A percentile compares a stretch with the other conserved stretches of the same genome.
Conservation (phyloP, 2,113 vertebrate genomes). For the Trogon surrucura region DNA sequence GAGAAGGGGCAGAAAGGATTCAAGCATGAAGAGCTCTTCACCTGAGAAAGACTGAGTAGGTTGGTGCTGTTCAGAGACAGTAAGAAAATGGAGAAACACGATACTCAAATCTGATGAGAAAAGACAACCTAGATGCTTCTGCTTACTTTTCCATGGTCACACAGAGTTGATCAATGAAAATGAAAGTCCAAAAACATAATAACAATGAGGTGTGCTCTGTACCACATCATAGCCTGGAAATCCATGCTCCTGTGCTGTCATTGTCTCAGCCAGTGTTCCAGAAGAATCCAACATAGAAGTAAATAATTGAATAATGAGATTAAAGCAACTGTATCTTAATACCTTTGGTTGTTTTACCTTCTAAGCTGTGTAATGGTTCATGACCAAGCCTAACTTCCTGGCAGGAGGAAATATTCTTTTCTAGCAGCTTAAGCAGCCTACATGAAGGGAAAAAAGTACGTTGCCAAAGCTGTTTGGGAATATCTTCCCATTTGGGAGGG, state of each 20-base stretch:
- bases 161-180: not conserved
- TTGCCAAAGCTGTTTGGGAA: slow-evolving; percentile 1
- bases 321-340: not conserved
- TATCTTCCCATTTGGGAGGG: slow-evolving; percentile 9
- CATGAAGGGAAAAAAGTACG: not conserved
- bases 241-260: not conserved
- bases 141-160: not conserved
- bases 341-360: not conserved
- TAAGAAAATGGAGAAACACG: not conserved
- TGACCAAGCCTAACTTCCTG: slow-evolving; percentile 9
- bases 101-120: not conserved
- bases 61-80: not conserved
- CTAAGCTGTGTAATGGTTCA: slow-evolving; percentile 19
- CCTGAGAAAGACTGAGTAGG: not conserved
- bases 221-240: not conserved
- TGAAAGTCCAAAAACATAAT: not conserved
- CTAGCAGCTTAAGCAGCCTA: not conserved
- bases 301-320: slow-evolving; percentile 9
- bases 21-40: not conserved
- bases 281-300: not conserved
- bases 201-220: not conserved
- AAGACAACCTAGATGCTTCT: not conserved
- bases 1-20: not conserved
- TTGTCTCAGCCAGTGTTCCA: not conserved
- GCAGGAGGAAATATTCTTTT: slow-evolving; percentile 1